Conservation (phyloP, 2,888 invertebrate genomes). For the Pheosia tremula region DNA sequence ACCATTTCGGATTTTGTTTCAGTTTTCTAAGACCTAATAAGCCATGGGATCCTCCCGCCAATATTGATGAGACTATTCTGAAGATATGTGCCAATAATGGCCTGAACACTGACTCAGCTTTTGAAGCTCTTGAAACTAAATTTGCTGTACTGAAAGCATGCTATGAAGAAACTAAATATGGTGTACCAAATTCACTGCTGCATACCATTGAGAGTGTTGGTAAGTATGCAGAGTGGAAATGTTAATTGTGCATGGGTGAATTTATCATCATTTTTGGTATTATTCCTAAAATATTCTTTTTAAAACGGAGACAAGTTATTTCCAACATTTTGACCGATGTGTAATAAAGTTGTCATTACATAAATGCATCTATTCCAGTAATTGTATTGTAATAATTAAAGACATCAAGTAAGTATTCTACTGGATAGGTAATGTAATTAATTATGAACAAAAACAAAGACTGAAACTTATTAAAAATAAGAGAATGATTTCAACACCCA, state of each 20-base stretch:
- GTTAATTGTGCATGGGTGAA: no score
- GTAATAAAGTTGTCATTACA: no score
- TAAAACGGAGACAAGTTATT: no score
- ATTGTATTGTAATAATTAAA: no score
- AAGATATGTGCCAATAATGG: constrained; percentile 85
- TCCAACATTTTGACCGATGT: no score
- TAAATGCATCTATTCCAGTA: no score
- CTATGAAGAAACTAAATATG: constrained; percentile 88
- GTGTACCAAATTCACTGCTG: constrained; percentile 93
- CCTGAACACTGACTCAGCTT: constrained; percentile 66
- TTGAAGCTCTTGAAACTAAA: constrained; percentile 83
- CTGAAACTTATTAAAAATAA: no score
- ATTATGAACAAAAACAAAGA: no score
- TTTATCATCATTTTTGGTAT: no score
- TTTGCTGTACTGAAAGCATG: constrained; percentile 89
- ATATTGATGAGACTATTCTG: constrained; percentile 86
- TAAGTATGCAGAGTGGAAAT: constrained; percentile 53
- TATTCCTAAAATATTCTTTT: no score
- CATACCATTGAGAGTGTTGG: constrained; percentile 89
- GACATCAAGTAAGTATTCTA: constrained; percentile 64
- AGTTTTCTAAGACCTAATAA: constrained; percentile 91
- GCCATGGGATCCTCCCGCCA: constrained; percentile 88
- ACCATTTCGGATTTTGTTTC: constrained; percentile 28
- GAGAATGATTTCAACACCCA: no score
- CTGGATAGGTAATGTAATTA: no score